These are phyloP conservation scores for Melanostigma gelatinosum DNA, from an alignment of 2,113 vertebrate species.

Conservation along the genomic window DNA sequence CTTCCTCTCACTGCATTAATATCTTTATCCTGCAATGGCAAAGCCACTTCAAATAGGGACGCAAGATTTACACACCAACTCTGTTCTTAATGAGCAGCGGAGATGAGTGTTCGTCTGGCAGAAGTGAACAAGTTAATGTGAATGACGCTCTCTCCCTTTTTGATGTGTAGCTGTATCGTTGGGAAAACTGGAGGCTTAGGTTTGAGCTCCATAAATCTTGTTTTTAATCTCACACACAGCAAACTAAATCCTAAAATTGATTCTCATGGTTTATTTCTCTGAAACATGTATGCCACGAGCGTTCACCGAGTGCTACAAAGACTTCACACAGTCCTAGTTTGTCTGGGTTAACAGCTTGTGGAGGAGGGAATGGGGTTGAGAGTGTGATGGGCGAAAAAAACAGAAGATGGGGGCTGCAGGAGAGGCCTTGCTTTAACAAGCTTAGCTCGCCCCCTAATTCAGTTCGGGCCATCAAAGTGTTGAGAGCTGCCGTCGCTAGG, in stretches of 20 bases:
- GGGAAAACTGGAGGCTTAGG: slow-evolving; percentile 18
- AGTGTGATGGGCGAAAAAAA: slow-evolving; percentile 52
- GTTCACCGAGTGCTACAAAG: slow-evolving; percentile 53
- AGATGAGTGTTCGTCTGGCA: slow-evolving; percentile 54
- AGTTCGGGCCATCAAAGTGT: slow-evolving; percentile 74
- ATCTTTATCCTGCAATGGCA: slow-evolving; percentile 48
- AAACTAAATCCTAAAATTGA: slow-evolving; percentile 43
- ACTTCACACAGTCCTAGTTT: slow-evolving; percentile 48
- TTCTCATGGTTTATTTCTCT: slow-evolving; percentile 50
- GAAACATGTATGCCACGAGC: slow-evolving; percentile 48
- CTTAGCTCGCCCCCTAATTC: slow-evolving; percentile 78
- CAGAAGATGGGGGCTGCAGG: slow-evolving; percentile 42
- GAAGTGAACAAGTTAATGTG: slow-evolving; percentile 52
- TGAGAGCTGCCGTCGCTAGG: slow-evolving; percentile 48
- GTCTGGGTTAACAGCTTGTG: slow-evolving; percentile 46
- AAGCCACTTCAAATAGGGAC: slow-evolving; percentile 61
- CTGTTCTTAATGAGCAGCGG: slow-evolving; percentile 59
- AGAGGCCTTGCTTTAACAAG: slow-evolving; percentile 71
- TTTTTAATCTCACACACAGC: slow-evolving; percentile 40
- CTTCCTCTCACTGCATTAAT: slow-evolving; percentile 48
- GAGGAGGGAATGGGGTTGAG: slow-evolving; percentile 36
- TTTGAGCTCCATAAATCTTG: slow-evolving; percentile 19
- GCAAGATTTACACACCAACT: slow-evolving; percentile 46
- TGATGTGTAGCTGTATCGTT: neutral
- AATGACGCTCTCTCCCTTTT: slow-evolving; percentile 38